Percentiles rank a stretch among this genome's conserved stretches.
phyloP scores from a whole-genome alignment of 35 echinoderm and acorn worm species.

The Hemicentrotus pulcherrimus region DNA sequence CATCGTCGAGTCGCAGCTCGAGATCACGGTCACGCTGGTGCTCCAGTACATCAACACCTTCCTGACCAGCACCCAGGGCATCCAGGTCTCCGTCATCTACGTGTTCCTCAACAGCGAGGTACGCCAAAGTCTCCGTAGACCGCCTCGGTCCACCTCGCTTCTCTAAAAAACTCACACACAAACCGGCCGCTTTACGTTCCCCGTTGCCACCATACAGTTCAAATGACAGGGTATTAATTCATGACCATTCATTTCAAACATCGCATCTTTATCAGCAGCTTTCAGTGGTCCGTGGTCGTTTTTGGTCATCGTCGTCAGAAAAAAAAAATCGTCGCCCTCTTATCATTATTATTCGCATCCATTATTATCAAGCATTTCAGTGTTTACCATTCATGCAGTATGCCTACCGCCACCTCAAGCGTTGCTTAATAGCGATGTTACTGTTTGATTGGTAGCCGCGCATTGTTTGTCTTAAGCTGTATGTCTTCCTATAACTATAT shows the following conservation, averaged over 20 bases:
- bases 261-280: constrained; percentile 1
- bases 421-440: no score
- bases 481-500: no score
- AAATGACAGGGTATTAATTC: constrained; percentile 15
- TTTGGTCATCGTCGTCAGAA: not conserved
- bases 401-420: no score
- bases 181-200: not conserved
- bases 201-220: not conserved
- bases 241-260: constrained; percentile 28
- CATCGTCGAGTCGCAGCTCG: constrained; percentile 47
- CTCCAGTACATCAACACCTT: constrained; percentile 63
- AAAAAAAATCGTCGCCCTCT: not conserved
- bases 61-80: constrained; percentile 64
- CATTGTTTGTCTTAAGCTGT: no score
- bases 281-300: not conserved
- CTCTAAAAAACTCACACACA: constrained; percentile 34
- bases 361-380: not conserved
- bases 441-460: no score
- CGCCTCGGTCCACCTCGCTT: not conserved
- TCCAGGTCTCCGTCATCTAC: constrained; percentile 81
- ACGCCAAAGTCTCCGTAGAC: not conserved
- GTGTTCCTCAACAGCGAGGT: constrained; percentile 91
- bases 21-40: constrained; percentile 30
- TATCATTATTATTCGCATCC: not conserved
- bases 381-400: no score